Evolutionary conservation across 2,113 vertebrate species (phyloP), one percentile per base, ranked within the genome.

Genomic region (Heterotis niloticus): DNA sequence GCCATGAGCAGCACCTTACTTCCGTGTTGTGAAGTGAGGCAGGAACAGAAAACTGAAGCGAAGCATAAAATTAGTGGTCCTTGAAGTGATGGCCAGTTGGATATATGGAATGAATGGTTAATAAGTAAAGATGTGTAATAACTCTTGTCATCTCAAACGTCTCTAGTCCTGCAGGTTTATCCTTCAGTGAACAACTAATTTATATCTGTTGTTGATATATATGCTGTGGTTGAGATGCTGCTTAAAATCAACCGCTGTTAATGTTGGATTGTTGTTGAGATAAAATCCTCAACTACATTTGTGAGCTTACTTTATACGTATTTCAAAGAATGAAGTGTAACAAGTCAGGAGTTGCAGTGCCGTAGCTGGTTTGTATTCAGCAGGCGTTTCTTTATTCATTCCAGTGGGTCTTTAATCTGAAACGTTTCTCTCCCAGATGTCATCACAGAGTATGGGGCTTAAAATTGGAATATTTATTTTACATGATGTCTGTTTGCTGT

Each of bases 401-500:
- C 59, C 74, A 75, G 74, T 34, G 24, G 74, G 74, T 75, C 74
- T 75, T 60, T 75, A 75, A 75, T 77, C 62, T 78, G 70, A 81
- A 78, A 81, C 68, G 13, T 54, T 65, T 18, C 56, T 79, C 71
- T 75, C 54, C 56, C 75, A 24, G 60, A 78, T 65, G 68, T 65
- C 62, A 67, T 78, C 72, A 26, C 59, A 73, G 62, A 67, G 67
- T 66, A 52, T 74, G 68, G 29, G 23, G 65, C 67, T 81, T 70
- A 74, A 78, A 65, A 72, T 73, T 72, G 24, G n/a, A 67, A 74
- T 71, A 80, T 81, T 54, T 77, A 71, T 59, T 78, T 69, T 78
- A 70, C 4, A 81, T 83, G 78, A 86, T 84, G 84, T 85, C 82
- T 88, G 82, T 82, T 81, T 81, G 85, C 78, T 86, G 85, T 84